Evolutionary conservation across 2,113 vertebrate species (phyloP).

Genomic region (Anser brachyrhynchus): DNA sequence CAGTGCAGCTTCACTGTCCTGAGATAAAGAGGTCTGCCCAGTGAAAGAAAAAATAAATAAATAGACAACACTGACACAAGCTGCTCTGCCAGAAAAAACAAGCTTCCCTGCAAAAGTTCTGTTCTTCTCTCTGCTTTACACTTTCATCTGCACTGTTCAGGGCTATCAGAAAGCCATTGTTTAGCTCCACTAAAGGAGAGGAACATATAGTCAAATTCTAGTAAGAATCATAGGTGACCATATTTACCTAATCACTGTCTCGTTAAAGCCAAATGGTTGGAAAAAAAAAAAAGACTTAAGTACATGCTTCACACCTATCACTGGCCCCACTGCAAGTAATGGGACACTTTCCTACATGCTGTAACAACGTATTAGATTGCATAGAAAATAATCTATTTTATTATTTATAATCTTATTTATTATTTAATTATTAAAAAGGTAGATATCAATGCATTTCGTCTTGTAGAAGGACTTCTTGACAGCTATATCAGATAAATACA

Average conservation of each 20-base stretch:
- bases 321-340: not conserved
- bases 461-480: not conserved
- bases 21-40: constrained; percentile 80
- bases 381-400: not conserved
- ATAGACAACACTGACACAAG: not conserved
- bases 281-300: not conserved
- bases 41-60: not conserved
- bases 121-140: not conserved
- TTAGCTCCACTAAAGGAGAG: not conserved
- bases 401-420: not conserved
- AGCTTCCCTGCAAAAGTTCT: not conserved
- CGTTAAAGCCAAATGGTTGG: not conserved
- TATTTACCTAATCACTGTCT: not conserved
- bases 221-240: not conserved
- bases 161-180: not conserved
- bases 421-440: not conserved
- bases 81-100: not conserved
- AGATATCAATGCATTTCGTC: not conserved
- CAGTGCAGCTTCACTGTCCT: constrained; percentile 87
- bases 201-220: not conserved
- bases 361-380: not conserved
- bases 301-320: not conserved
- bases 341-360: not conserved
- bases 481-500: not conserved
- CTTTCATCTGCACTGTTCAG: not conserved